Percentiles rank a stretch among this genome's conserved stretches.
Evolutionary conservation across 2,797 vertebrate genomes (phyloP).

Genomic region (Kryptolebias ocellatus): DNA sequence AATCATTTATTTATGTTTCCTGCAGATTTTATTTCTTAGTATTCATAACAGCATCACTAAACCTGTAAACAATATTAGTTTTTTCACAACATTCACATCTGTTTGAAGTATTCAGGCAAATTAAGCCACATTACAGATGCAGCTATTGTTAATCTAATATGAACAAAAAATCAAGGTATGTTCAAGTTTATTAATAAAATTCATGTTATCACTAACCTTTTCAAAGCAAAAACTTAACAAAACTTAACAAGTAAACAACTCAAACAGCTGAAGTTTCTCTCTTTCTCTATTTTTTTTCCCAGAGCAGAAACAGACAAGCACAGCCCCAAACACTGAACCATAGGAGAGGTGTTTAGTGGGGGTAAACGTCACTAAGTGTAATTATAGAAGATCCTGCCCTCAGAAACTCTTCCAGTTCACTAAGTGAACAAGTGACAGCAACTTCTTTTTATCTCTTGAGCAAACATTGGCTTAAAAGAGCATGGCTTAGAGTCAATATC

Average conservation of each 20-base stretch:
- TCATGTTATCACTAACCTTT: conserved; percentile 9
- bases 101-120: conserved; percentile 15
- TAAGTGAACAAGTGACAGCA: conserved; percentile 70
- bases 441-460: conserved; percentile 70
- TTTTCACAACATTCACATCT: neutral
- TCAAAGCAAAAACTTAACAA: conserved; percentile 10
- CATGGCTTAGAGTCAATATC: conserved; percentile 69
- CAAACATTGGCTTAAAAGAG: conserved; percentile 68
- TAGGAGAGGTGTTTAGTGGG: conserved; percentile 34
- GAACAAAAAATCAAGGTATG: neutral
- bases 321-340: conserved; percentile 29
- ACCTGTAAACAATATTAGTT: conserved; percentile 20
- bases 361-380: conserved; percentile 60
- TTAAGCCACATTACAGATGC: conserved; percentile 7
- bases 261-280: neutral
- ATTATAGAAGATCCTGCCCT: conserved; percentile 71
- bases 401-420: conserved; percentile 58
- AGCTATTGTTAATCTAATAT: neutral
- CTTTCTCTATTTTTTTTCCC: neutral
- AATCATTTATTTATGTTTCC: conserved; percentile 16
- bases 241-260: conserved; percentile 9
- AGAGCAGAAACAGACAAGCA: conserved; percentile 42
- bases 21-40: conserved; percentile 6
- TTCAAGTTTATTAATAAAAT: neutral
- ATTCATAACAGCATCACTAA: conserved; percentile 12